These are phyloP conservation scores for Lypha dubia DNA, from an alignment of 2,888 invertebrate genomes.

Conservation along the genomic window DNA sequence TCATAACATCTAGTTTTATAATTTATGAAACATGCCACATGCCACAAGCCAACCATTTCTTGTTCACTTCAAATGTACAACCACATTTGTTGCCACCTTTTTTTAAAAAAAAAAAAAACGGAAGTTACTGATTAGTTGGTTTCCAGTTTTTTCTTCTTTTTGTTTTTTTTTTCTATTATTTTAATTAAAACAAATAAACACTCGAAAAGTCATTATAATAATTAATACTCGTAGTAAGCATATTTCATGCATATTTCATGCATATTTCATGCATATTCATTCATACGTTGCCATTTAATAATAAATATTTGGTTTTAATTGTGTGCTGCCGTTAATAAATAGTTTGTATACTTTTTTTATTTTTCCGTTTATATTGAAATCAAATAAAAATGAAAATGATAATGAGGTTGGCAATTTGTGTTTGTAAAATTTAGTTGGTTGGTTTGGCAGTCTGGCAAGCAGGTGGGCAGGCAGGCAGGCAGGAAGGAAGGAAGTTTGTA, in stretches of 20 bases:
- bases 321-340: conserved; percentile 38
- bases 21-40: conserved; percentile 1
- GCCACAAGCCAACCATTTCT: conserved; percentile 17
- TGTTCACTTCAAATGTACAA: neutral
- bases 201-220: conserved; percentile 21
- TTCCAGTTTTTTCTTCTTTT: neutral
- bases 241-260: conserved; percentile 30
- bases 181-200: conserved; percentile 16
- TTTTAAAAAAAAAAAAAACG: no score
- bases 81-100: conserved; percentile 41
- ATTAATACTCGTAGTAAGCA: conserved; percentile 46
- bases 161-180: neutral
- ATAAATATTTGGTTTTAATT: conserved; percentile 27
- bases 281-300: neutral
- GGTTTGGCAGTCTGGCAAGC: neutral
- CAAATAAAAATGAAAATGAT: conserved; percentile 7
- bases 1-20: conserved; percentile 2
- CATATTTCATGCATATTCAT: neutral
- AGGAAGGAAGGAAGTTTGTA: conserved; percentile 50
- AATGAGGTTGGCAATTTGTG: conserved; percentile 8
- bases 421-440: neutral
- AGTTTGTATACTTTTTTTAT: conserved; percentile 9
- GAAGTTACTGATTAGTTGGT: conserved; percentile 37
- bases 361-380: conserved; percentile 7
- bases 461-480: neutral